Evolutionary conservation across 2,888 invertebrate species (phyloP).

Genomic region (Norana najaformis): DNA sequence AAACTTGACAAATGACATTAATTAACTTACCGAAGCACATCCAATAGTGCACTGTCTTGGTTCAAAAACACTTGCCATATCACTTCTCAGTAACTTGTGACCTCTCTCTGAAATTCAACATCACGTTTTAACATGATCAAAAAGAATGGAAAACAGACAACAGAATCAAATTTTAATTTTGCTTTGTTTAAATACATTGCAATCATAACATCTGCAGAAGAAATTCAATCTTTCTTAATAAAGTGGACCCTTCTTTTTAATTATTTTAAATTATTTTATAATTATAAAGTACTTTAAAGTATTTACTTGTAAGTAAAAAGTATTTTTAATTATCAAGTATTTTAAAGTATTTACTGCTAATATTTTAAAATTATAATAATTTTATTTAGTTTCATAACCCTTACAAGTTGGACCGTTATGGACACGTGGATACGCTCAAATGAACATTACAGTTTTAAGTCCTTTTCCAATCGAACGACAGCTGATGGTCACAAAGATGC

Average conservation of each 20-base stretch:
- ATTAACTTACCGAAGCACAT: slow-evolving; percentile 25
- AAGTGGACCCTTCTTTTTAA: not conserved
- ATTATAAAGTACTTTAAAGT: no score
- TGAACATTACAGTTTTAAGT: no score
- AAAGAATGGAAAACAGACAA: not conserved
- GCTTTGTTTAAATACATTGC: not conserved
- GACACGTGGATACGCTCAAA: no score
- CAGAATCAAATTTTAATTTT: not conserved
- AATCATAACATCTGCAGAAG: not conserved
- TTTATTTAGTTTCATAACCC: no score
- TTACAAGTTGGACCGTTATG: no score
- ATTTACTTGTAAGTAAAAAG: no score
- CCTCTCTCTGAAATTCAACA: not conserved
- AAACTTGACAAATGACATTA: not conserved
- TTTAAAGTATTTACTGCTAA: no score
- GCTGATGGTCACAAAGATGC: no score
- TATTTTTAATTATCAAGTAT: no score
- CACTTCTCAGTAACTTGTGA: not conserved
- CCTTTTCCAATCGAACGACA: no score
- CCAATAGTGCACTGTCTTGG: slow-evolving; percentile 22
- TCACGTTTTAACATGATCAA: not conserved
- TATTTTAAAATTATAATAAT: no score
- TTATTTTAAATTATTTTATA: no score
- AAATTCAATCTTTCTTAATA: not conserved
- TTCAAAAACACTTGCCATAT: slow-evolving; percentile 26